Percentiles rank a stretch among this genome's conserved stretches.
Conservation (phyloP, 2,888 invertebrate genomes). For the Eutolmus rufibarbis region DNA sequence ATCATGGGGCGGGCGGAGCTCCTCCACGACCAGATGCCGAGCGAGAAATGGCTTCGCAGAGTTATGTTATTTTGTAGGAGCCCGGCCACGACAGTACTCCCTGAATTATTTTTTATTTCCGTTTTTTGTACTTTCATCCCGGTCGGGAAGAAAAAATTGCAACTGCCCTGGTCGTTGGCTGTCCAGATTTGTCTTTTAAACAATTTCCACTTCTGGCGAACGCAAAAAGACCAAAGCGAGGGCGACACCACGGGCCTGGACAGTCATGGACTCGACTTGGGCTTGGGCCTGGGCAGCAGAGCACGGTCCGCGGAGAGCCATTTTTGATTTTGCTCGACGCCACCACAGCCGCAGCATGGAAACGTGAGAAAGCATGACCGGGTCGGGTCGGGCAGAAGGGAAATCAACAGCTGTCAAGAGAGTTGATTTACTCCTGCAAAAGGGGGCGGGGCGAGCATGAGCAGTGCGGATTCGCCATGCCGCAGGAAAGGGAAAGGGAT, state of each 20-base stretch:
- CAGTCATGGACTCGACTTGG: not conserved
- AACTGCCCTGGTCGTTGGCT: not conserved
- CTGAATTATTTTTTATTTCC: not conserved
- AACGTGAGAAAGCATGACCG: not conserved
- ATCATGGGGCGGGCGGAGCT: conserved; percentile 1
- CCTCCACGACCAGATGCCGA: not conserved
- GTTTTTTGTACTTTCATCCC: not conserved
- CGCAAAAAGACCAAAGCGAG: not conserved
- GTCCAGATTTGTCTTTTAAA: not conserved
- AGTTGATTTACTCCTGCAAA: conserved; percentile 22
- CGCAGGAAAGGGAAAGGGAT: not conserved
- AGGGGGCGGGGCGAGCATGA: conserved; percentile 17
- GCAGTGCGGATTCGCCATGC: not conserved
- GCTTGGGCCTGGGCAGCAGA: not conserved
- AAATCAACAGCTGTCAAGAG: conserved; percentile 38
- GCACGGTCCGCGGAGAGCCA: conserved; percentile 18
- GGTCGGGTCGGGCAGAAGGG: not conserved
- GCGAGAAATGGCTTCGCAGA: not conserved
- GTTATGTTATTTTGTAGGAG: not conserved
- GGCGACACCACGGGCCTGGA: not conserved
- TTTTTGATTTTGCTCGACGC: conserved; percentile 19
- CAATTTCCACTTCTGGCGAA: not conserved
- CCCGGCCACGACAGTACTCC: not conserved
- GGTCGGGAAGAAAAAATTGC: not conserved
- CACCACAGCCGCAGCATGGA: not conserved